These are phyloP conservation scores for Cataglyphis rosenhaueri DNA, from an alignment of 2,888 invertebrate species.

Conservation along the genomic window DNA sequence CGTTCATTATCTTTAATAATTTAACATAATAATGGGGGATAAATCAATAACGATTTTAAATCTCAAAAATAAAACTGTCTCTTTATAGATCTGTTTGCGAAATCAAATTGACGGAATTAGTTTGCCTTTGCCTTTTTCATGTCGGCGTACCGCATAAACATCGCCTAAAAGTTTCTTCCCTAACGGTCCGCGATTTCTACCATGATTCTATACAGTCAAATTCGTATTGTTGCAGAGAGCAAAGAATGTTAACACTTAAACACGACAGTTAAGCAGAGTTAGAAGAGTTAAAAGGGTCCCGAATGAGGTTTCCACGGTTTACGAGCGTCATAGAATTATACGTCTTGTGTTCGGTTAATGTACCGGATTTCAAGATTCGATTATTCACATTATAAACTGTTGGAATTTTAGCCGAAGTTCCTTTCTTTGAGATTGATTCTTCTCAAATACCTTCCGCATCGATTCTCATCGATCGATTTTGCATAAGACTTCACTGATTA, in stretches of 20 bases:
- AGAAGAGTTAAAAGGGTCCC: constrained; percentile 76
- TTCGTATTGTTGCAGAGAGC: constrained; percentile 64
- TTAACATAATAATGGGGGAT: neutral
- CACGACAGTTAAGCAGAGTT: constrained; percentile 78
- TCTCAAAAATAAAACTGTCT: constrained; percentile 14
- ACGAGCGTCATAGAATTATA: constrained; percentile 73
- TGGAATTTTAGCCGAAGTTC: constrained; percentile 62
- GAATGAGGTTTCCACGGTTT: constrained; percentile 77
- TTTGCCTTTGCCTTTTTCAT: constrained; percentile 32
- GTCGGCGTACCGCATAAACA: constrained; percentile 58
- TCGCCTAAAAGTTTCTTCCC: constrained; percentile 62
- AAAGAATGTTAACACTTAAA: constrained; percentile 75
- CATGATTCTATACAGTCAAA: constrained; percentile 43
- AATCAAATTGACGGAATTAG: constrained; percentile 49
- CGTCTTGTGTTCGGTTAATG: constrained; percentile 78
- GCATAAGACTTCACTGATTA: neutral
- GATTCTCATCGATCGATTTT: neutral
- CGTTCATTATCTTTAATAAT: constrained; percentile 7
- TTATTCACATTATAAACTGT: constrained; percentile 63
- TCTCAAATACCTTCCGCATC: neutral
- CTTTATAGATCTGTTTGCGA: constrained; percentile 50
- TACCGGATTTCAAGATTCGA: constrained; percentile 74
- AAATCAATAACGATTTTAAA: neutral
- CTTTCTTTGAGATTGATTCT: constrained; percentile 4
- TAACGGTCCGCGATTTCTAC: constrained; percentile 70